These are phyloP conservation scores for Watsonalla binaria DNA, from an alignment of 2,888 invertebrate species.

Conservation along the genomic window DNA sequence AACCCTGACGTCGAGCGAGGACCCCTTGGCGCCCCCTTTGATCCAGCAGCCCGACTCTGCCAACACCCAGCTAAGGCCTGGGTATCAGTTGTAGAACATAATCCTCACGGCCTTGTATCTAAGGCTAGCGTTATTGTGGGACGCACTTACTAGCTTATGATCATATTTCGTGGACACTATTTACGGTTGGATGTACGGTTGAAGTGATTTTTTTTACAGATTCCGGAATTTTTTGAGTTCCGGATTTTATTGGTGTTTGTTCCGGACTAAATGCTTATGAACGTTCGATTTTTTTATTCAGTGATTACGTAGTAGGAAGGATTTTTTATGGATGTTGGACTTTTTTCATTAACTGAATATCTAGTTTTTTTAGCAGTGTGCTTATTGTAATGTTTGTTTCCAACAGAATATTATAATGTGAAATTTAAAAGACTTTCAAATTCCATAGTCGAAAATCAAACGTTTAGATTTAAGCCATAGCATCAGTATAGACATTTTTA, in stretches of 20 bases:
- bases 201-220: background rate
- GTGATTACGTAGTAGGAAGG: too few relatives aligned
- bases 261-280: too few relatives aligned
- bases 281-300: too few relatives aligned
- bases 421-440: too few relatives aligned
- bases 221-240: too few relatives aligned
- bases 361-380: too few relatives aligned
- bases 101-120: conserved; percentile 39
- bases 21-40: conserved; percentile 61
- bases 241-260: too few relatives aligned
- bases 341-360: too few relatives aligned
- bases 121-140: conserved; percentile 31
- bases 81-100: conserved; percentile 63
- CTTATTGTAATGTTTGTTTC: too few relatives aligned
- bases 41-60: conserved; percentile 45
- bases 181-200: conserved; percentile 20
- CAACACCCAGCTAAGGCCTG: conserved; percentile 42
- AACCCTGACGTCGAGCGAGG: conserved; percentile 60
- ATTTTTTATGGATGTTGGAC: too few relatives aligned
- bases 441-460: too few relatives aligned
- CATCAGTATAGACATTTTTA: background rate
- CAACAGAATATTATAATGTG: too few relatives aligned
- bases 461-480: background rate
- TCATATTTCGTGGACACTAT: conserved; percentile 27
- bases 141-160: conserved; percentile 35